Conservation (phyloP, 2,797 vertebrate genomes). For the Enteromius fasciolatus region DNA sequence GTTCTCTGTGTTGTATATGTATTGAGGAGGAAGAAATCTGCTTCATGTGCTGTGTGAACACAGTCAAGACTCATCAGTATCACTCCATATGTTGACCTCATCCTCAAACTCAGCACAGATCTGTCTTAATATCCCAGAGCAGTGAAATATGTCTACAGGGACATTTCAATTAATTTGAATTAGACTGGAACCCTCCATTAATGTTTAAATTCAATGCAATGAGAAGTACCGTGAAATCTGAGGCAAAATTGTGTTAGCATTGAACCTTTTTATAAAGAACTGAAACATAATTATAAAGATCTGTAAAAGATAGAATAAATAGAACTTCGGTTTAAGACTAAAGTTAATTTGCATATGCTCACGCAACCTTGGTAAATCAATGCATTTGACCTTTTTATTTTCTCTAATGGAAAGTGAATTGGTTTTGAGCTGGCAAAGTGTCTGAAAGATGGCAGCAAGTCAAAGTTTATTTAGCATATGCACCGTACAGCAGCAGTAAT, state of each 20-base stretch:
- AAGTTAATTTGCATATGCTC: not conserved
- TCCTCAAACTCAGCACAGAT: not conserved
- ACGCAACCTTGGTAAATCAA: not conserved
- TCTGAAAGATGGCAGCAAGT: constrained; percentile 14
- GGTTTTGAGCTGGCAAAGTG: constrained; percentile 14
- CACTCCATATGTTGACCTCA: not conserved
- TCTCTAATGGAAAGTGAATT: constrained; percentile 4
- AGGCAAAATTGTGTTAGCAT: not conserved
- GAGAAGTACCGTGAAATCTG: not conserved
- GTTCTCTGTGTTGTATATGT: not conserved
- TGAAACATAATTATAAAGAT: not conserved
- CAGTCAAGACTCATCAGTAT: constrained; percentile 6
- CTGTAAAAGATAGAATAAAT: no score
- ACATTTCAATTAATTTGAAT: constrained; percentile 43
- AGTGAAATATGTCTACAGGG: constrained; percentile 21
- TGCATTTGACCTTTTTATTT: constrained; percentile 19
- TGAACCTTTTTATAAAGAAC: not conserved
- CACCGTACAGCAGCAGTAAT: constrained; percentile 14
- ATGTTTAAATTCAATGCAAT: constrained; percentile 18
- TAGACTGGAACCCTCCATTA: constrained; percentile 20
- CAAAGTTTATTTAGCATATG: constrained; percentile 1
- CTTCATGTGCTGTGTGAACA: not conserved
- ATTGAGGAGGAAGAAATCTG: not conserved
- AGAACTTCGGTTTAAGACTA: not conserved
- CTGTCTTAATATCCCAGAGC: constrained; percentile 21